These are phyloP conservation scores for Idaea biselata DNA, from an alignment of 2,888 invertebrate species.

Conservation along the genomic window DNA sequence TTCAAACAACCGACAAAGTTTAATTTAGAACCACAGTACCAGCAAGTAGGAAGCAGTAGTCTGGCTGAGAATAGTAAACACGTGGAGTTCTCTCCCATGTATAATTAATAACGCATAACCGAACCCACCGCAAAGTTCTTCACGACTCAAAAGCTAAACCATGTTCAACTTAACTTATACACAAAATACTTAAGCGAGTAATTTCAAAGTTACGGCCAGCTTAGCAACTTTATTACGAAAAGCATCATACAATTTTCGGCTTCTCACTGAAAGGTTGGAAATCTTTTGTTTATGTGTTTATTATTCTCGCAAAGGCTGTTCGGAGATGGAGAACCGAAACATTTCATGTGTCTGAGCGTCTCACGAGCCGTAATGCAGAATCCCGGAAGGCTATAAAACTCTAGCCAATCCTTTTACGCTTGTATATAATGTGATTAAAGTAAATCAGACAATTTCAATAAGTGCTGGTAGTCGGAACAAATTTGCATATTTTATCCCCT, in stretches of 20 bases:
- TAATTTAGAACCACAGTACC: too few relatives aligned
- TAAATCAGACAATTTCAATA: conserved; percentile 78
- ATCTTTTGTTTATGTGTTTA: conserved; percentile 26
- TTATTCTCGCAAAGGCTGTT: conserved; percentile 21
- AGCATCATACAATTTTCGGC: conserved; percentile 26
- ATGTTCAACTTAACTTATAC: conserved; percentile 9
- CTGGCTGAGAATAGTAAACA: background rate
- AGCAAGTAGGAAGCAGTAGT: too few relatives aligned
- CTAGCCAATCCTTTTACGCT: conserved; percentile 61
- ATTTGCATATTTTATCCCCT: conserved; percentile 72
- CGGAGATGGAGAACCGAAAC: conserved; percentile 17
- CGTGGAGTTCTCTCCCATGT: background rate
- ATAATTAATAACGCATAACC: conserved; percentile 3
- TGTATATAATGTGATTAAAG: conserved; percentile 65
- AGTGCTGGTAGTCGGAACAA: conserved; percentile 64
- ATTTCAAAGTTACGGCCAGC: conserved; percentile 24
- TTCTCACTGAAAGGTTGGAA: conserved; percentile 22
- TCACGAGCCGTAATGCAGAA: conserved; percentile 27
- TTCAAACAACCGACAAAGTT: too few relatives aligned
- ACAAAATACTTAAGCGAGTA: conserved; percentile 22
- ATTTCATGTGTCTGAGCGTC: conserved; percentile 21
- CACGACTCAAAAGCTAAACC: conserved; percentile 3
- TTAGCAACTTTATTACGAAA: conserved; percentile 24
- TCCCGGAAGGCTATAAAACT: conserved; percentile 40
- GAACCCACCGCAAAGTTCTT: conserved; percentile 9